Percentiles rank a stretch among this genome's conserved stretches.
Conservation (phyloP, 92 coral and sea anemone species). For the Palythoa grandis region DNA sequence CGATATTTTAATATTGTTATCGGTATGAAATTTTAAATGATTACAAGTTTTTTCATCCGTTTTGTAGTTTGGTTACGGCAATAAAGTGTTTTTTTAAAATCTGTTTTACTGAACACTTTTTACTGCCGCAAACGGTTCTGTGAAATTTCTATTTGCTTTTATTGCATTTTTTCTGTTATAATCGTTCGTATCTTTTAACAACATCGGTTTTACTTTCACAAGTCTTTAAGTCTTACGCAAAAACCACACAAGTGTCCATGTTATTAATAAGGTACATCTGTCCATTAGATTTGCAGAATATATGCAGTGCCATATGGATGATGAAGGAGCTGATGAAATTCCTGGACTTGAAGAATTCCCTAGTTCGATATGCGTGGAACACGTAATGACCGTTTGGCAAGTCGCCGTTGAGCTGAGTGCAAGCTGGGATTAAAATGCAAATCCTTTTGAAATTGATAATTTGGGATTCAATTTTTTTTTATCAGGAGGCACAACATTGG, state of each 20-base stretch:
- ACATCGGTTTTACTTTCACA: background rate
- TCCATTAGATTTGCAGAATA: constrained; percentile 49
- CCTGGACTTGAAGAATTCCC: constrained; percentile 57
- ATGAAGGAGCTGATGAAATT: constrained; percentile 45
- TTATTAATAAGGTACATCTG: background rate
- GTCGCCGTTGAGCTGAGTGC: constrained; percentile 54
- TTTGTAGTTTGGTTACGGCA: too few relatives aligned
- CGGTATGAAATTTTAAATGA: too few relatives aligned
- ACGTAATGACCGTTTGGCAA: constrained; percentile 63
- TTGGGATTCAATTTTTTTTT: too few relatives aligned
- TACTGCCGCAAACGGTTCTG: too few relatives aligned
- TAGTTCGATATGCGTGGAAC: constrained; percentile 45
- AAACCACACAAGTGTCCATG: background rate
- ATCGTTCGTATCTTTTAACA: too few relatives aligned
- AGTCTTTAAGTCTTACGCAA: too few relatives aligned
- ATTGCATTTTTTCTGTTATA: too few relatives aligned
- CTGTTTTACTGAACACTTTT: too few relatives aligned
- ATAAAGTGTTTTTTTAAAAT: too few relatives aligned
- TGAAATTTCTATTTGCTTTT: too few relatives aligned
- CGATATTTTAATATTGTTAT: too few relatives aligned
- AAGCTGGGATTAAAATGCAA: constrained; percentile 20
- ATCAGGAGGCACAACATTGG: background rate
- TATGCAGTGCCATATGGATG: constrained; percentile 53
- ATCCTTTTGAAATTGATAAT: background rate
- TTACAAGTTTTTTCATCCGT: too few relatives aligned